These are phyloP conservation scores for Polyommatus iphigenia DNA, from an alignment of 2,888 invertebrate genomes.

Conservation along the genomic window DNA sequence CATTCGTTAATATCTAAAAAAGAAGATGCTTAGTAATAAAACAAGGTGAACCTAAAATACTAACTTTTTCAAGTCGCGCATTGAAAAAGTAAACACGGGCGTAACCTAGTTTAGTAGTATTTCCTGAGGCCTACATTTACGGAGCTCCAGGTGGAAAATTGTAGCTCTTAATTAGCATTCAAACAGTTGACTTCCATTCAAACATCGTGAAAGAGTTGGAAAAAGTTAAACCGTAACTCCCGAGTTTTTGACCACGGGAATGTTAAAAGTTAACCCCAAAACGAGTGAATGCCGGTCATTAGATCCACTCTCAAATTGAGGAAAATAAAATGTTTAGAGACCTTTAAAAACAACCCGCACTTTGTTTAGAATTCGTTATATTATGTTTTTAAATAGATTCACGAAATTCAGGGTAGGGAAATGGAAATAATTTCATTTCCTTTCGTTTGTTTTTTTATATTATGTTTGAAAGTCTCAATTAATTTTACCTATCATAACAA, in stretches of 20 bases:
- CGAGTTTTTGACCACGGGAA: constrained; percentile 7
- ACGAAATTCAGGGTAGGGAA: neutral
- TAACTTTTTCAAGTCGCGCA: constrained; percentile 1
- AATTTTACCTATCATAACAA: too few species aligned
- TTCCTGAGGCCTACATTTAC: constrained; percentile 18
- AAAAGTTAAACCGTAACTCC: constrained; percentile 9
- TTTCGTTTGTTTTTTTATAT: neutral
- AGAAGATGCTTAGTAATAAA: neutral
- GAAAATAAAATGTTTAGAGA: constrained; percentile 15
- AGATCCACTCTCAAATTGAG: constrained; percentile 1
- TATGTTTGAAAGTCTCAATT: neutral
- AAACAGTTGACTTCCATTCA: constrained; percentile 21
- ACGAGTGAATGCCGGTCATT: constrained; percentile 18
- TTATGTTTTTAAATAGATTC: neutral
- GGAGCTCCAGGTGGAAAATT: constrained; percentile 20
- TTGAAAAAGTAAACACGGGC: constrained; percentile 10
- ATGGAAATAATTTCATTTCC: neutral
- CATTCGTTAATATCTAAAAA: neutral
- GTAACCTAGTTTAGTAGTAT: constrained; percentile 16
- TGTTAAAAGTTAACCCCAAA: constrained; percentile 20
- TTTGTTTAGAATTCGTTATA: constrained; percentile 7
- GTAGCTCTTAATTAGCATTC: constrained; percentile 31
- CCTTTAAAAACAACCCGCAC: constrained; percentile 1
- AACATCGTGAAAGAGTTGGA: constrained; percentile 12
- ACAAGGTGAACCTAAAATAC: neutral